phyloP scores from a whole-genome alignment of 2,797 vertebrate genomes.

The Rhinichthys osculus region DNA sequence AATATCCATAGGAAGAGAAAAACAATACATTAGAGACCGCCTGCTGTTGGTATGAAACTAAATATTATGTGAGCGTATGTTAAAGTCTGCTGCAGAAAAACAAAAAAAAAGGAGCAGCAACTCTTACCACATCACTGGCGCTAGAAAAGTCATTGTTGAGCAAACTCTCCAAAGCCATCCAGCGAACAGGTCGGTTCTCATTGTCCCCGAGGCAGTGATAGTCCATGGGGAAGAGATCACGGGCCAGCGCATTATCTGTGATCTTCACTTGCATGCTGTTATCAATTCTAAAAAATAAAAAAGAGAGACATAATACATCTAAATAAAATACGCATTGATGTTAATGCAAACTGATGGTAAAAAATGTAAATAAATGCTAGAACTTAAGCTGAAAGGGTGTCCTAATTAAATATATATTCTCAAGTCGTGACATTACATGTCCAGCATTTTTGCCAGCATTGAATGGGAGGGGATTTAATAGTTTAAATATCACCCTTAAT shows the following conservation, averaged over 20 bases:
- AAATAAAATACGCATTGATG: background rate
- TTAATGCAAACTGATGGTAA: background rate
- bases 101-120: background rate
- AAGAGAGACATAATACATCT: background rate
- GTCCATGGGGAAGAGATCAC: conserved; percentile 98
- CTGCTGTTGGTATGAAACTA: background rate
- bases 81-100: background rate
- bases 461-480: background rate
- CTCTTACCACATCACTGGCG: conserved; percentile 96
- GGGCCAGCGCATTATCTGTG: conserved; percentile 94
- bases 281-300: conserved; percentile 84
- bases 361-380: background rate
- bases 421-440: background rate
- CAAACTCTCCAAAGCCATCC: conserved; percentile 98
- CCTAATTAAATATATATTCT: background rate
- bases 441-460: background rate
- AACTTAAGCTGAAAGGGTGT: background rate
- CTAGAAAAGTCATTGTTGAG: conserved; percentile 98
- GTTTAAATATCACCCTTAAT: background rate
- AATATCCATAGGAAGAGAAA: background rate
- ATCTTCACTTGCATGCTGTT: conserved; percentile 99
- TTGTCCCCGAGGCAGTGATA: conserved; percentile 99
- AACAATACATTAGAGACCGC: background rate
- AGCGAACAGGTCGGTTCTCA: conserved; percentile 95
- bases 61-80: background rate